Percentiles rank a stretch among this genome's conserved stretches.
Evolutionary conservation across 2,113 vertebrate genomes (phyloP).

Genomic region (Oenanthe oenanthe): DNA sequence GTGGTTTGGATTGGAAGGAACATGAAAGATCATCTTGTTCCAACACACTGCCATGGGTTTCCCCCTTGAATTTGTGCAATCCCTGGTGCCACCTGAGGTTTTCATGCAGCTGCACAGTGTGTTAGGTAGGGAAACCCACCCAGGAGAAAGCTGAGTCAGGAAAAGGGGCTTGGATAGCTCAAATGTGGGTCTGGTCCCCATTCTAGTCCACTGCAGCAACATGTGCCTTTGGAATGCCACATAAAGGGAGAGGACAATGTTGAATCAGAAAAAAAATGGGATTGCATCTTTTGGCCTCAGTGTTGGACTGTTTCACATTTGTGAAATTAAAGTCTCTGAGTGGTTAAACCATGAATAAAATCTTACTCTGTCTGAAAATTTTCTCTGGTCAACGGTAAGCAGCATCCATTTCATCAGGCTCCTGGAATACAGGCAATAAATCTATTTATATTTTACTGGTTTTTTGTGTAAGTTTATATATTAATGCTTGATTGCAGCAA

Average conservation of each 20-base stretch:
- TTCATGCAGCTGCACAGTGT: accelerated
- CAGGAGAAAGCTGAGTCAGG: background rate
- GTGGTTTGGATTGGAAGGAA: background rate
- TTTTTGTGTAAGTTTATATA: background rate
- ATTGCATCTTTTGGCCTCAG: background rate
- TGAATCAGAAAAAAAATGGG: background rate
- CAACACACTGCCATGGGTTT: background rate
- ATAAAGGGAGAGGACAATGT: background rate
- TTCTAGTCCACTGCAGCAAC: background rate
- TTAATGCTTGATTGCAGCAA: background rate
- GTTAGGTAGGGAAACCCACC: background rate
- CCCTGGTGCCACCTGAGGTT: background rate
- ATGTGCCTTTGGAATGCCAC: background rate
- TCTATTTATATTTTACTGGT: background rate
- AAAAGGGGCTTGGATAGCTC: background rate
- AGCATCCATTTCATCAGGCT: background rate
- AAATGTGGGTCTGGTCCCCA: accelerated
- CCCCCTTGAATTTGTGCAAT: background rate
- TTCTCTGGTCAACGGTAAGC: background rate
- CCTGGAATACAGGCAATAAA: conserved; percentile 11
- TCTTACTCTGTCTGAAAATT: background rate
- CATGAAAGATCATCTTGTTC: background rate
- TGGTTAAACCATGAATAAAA: conserved; percentile 7
- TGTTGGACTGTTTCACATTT: background rate
- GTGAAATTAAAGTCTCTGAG: background rate